phyloP scores from a whole-genome alignment of 2,888 invertebrate genomes.

The Mesochorus sp. region DNA sequence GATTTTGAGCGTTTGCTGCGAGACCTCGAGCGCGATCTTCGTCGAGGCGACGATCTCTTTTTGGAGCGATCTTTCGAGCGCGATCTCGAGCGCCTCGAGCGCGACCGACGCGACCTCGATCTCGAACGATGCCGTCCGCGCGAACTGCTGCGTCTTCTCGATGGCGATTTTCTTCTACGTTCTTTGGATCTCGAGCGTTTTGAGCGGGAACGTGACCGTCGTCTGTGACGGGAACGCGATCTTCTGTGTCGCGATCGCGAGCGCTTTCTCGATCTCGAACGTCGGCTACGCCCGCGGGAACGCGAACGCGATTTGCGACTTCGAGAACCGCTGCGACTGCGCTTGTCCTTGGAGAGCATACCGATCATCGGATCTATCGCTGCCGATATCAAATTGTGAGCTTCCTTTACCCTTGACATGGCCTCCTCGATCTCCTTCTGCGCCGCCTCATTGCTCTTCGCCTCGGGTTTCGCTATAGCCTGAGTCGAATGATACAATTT shows the following conservation, averaged over 20 bases:
- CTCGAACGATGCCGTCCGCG: slow-evolving; percentile 81
- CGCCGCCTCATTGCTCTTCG: slow-evolving; percentile 97
- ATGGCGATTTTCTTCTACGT: slow-evolving; percentile 77
- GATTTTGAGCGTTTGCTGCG: slow-evolving; percentile 85
- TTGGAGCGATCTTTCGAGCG: slow-evolving; percentile 79
- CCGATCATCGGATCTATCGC: slow-evolving; percentile 96
- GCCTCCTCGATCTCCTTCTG: slow-evolving; percentile 98
- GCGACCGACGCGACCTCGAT: slow-evolving; percentile 79
- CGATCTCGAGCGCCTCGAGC: slow-evolving; percentile 80
- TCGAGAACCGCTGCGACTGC: slow-evolving; percentile 84
- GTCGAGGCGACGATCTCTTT: slow-evolving; percentile 73
- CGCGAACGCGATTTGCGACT: slow-evolving; percentile 81
- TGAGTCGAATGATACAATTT: slow-evolving; percentile 95
- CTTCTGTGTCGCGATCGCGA: slow-evolving; percentile 82
- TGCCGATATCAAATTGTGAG: slow-evolving; percentile 96
- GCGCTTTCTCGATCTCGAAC: slow-evolving; percentile 82
- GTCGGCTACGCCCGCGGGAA: slow-evolving; percentile 76
- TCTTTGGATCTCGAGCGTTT: slow-evolving; percentile 80
- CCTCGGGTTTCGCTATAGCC: slow-evolving; percentile 95
- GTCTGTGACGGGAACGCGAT: slow-evolving; percentile 84
- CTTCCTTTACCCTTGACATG: slow-evolving; percentile 98
- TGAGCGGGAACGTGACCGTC: slow-evolving; percentile 84
- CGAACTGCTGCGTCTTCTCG: slow-evolving; percentile 77
- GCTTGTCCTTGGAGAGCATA: slow-evolving; percentile 92
- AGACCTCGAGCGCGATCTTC: slow-evolving; percentile 83